Base-by-base conservation (phyloP, 2,888 invertebrate genomes). In the Rhagium mordax region DNA sequence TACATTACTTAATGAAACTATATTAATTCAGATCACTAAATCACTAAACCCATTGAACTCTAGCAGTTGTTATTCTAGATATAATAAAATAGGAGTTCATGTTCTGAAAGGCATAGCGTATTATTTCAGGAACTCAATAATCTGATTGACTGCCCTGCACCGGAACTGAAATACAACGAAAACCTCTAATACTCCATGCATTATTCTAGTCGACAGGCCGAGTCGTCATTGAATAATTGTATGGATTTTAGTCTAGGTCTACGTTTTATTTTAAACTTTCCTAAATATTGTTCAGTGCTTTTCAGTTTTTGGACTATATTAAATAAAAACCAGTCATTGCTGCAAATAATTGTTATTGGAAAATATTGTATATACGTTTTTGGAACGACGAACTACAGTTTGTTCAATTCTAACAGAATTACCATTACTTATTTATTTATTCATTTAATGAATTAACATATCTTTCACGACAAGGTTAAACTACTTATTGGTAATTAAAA, bases 111-210 rank as follows among this genome's bases (percentile, higher is more conserved):
- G 62, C 51, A 29, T 21, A 15, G 64, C 21, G 64, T 65, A 65
- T 65, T 65, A 65, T 65, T 65, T 51, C 64, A 65, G 64, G 47
- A 61, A 27, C 10, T 61, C 6, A 21, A 47, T 65, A 65, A 65
- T 65, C 51, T 65, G 51, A 51, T 51, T 65, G 49, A 51, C 29
- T 16, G 20, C 64, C 64, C 13, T 62, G 49, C 24, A 62, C 62
- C 48, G 47, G 62, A 48, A 62, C 49, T 15, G 16, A 65, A 51
- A 51, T 49, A 29, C 51, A 65, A 24, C 16, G 51, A 21, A 65
- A 29, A 49, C 51, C 33, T 29, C 7, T 57, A 29, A 57, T 51
- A 65, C 51, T 10, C 24, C 29, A 65, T 51, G 21, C 29, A 49
- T 29, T 57, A 51, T 65, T 51, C 24, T 65, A 65, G 29, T 29